These are phyloP conservation scores for Oxycera nigricornis DNA, from an alignment of 2,888 invertebrate genomes.

Conservation along the genomic window DNA sequence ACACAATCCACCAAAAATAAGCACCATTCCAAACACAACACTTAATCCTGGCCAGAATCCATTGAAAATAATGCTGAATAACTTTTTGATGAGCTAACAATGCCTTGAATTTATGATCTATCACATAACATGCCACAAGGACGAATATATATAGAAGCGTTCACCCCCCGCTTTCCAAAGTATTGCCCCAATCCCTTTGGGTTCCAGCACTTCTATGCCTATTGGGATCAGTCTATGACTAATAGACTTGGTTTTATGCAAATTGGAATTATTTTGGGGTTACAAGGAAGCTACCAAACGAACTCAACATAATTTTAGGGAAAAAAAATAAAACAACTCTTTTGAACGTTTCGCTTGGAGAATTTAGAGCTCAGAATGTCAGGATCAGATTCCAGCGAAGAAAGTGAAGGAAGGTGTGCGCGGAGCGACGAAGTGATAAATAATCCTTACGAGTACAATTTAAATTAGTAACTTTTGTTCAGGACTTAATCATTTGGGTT, in stretches of 20 bases:
- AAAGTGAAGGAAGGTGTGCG: background rate
- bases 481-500: background rate
- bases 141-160: too few relatives aligned
- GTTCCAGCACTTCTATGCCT: background rate
- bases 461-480: background rate
- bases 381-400: background rate
- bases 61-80: constrained; percentile 5
- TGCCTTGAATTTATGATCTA: constrained; percentile 1
- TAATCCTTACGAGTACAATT: background rate
- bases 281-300: background rate
- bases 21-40: too few relatives aligned
- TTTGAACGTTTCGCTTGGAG: background rate
- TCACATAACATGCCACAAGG: background rate
- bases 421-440: too few relatives aligned
- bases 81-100: constrained; percentile 19
- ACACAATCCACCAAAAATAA: too few relatives aligned
- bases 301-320: background rate
- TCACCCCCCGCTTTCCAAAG: background rate
- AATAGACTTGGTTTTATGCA: constrained; percentile 20
- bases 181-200: too few relatives aligned
- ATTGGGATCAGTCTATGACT: background rate
- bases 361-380: background rate
- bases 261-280: constrained; percentile 9
- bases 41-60: background rate
- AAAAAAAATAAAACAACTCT: background rate